Base-by-base conservation (phyloP, 1,140 invertebrate genomes). In the Pararge aegeria region DNA sequence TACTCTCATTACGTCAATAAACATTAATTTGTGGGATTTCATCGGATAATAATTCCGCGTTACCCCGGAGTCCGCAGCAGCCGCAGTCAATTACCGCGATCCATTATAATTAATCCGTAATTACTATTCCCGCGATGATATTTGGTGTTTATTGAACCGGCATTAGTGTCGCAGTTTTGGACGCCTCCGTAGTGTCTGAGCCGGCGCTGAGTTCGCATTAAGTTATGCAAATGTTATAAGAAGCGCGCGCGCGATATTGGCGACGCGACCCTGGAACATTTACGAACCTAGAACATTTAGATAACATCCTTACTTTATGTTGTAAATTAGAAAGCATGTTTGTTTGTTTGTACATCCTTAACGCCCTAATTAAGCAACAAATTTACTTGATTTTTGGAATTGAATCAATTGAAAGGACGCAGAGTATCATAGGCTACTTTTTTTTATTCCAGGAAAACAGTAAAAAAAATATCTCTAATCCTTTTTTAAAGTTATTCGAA, bases 181-280 rank as follows among this genome's bases (percentile, higher is more conserved):
- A 49, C 24, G 42, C 44, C 48, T 48, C 34, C 49, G 38, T 46
- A 37, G 12, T n/a, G n/a, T 24, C n/a, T 12, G 30, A 34, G 24
- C 2, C n/a, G 29, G 46, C 38, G 40, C 44, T 30, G 18, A 27
- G 34, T 55, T 51, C 57, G 73, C 66, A 79, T 83, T 83, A 80
- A 80, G 75, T 80, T 83, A 83, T 83, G 80, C 78, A 71, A 83
- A 83, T 80, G 69, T 78, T 78, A 76, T 79, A 66, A 73, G 67
- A 64, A 66, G 63, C 62, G 68, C n/a, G n/a, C n/a, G n/a, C 40
- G 73, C 56, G 67, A 70, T 75, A 75, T 73, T 73, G 70, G 66
- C 65, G 73, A 76, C 60, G n/a, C n/a, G n/a, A n/a, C n/a, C n/a
- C n/a, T n/a, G n/a, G n/a, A n/a, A n/a, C n/a, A n/a, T n/a, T n/a